Percentiles rank a stretch among this genome's conserved stretches.
phyloP scores from a whole-genome alignment of 2,797 vertebrate species.

The Anguilla anguilla region DNA sequence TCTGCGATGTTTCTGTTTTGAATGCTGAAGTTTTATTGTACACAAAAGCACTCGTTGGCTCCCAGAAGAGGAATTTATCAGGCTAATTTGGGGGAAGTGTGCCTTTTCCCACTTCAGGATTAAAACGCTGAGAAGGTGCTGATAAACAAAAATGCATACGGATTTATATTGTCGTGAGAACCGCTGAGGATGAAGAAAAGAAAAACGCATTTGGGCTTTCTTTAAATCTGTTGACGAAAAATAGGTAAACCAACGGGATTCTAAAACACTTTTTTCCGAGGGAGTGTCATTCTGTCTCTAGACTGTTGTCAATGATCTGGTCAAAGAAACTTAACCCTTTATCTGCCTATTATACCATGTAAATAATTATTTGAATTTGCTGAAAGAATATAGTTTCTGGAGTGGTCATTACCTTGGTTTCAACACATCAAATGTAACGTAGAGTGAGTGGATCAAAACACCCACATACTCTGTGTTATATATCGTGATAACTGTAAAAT shows the following conservation, averaged over 20 bases:
- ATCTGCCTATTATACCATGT: neutral
- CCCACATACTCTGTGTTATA: neutral
- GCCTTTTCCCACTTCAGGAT: neutral
- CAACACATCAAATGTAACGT: neutral
- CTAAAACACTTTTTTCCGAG: neutral
- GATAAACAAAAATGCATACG: slow-evolving; percentile 6
- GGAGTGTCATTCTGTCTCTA: slow-evolving; percentile 9
- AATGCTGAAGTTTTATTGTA: neutral
- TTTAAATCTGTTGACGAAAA: slow-evolving; percentile 12
- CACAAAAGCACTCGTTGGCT: neutral
- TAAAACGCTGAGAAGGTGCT: slow-evolving; percentile 16
- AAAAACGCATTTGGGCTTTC: slow-evolving; percentile 45
- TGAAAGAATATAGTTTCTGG: neutral
- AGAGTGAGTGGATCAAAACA: neutral
- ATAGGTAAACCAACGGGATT: neutral
- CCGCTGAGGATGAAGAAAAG: slow-evolving; percentile 71
- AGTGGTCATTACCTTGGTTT: neutral
- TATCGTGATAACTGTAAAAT: neutral
- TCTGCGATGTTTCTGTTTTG: neutral
- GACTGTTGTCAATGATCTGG: slow-evolving; percentile 21
- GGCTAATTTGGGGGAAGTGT: slow-evolving; percentile 2
- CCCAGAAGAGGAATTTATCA: neutral
- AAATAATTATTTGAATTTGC: neutral
- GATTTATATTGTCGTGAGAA: slow-evolving; percentile 47
- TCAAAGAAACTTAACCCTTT: neutral